phyloP scores from a whole-genome alignment of 1,140 invertebrate species.

The Atopsyche davidsoni region DNA sequence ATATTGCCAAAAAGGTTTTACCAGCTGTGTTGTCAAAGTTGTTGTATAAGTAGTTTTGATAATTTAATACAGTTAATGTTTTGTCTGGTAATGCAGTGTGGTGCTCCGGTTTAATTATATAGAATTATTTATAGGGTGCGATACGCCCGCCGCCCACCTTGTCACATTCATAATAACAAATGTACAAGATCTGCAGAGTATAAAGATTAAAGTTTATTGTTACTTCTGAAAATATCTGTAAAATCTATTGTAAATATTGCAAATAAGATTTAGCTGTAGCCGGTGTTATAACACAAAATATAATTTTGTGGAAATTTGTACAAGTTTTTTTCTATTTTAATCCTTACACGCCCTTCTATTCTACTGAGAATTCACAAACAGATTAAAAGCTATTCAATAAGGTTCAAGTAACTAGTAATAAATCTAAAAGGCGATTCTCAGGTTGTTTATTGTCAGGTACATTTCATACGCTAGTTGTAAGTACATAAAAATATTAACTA shows the following conservation, averaged over 20 bases:
- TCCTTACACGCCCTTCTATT: slow-evolving; percentile 15
- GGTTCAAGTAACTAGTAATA: too few relatives aligned
- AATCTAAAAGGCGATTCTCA: background rate
- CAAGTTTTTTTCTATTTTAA: slow-evolving; percentile 35
- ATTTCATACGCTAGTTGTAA: slow-evolving; percentile 1
- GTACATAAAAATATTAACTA: slow-evolving; percentile 6
- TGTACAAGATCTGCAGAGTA: slow-evolving; percentile 45
- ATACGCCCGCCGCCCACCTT: slow-evolving; percentile 5
- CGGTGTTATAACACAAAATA: slow-evolving; percentile 53
- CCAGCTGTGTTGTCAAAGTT: slow-evolving; percentile 2
- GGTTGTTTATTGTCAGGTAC: background rate
- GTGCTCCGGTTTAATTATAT: slow-evolving; percentile 24
- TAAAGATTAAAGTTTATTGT: slow-evolving; percentile 50
- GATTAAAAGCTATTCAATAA: background rate
- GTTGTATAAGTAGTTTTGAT: slow-evolving; percentile 2
- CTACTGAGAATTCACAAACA: background rate
- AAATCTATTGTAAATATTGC: slow-evolving; percentile 48
- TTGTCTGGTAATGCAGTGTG: slow-evolving; percentile 7
- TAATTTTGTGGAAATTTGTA: slow-evolving; percentile 49
- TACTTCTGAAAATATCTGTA: slow-evolving; percentile 49
- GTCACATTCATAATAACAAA: slow-evolving; percentile 16
- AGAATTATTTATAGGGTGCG: slow-evolving; percentile 20
- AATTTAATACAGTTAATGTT: background rate
- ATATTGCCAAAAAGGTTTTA: slow-evolving; percentile 10
- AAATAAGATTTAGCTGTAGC: slow-evolving; percentile 46